Evolutionary conservation across 2,113 vertebrate genomes (phyloP).

Genomic region (Lates calcarifer): DNA sequence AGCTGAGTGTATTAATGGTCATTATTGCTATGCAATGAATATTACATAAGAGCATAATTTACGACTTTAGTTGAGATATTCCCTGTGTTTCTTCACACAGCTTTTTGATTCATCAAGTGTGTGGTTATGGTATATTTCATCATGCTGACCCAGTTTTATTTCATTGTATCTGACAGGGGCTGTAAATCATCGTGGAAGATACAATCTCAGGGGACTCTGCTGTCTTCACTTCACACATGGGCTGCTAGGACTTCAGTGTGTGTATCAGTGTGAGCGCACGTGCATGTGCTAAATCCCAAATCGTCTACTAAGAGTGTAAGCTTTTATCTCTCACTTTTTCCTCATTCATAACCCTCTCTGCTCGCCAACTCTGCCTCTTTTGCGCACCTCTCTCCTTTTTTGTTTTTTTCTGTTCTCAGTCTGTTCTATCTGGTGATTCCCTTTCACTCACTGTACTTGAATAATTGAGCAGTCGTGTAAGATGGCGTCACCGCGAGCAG

Average conservation of each 20-base stretch:
- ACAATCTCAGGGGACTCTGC: conserved; percentile 57
- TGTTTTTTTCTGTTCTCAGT: not conserved
- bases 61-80: conserved; percentile 14
- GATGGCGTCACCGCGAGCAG: conserved; percentile 43
- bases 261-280: conserved; percentile 25
- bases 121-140: conserved; percentile 66
- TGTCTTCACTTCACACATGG: conserved; percentile 66
- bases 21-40: conserved; percentile 27
- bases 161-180: conserved; percentile 66
- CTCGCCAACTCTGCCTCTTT: not conserved
- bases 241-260: conserved; percentile 30
- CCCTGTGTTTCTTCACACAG: not conserved
- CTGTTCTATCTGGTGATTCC: conserved; percentile 46
- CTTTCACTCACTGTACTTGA: conserved; percentile 48
- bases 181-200: conserved; percentile 75
- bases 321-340: conserved; percentile 23
- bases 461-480: conserved; percentile 60
- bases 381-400: not conserved
- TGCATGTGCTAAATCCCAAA: conserved; percentile 34
- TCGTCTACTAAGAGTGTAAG: not conserved
- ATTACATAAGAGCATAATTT: conserved; percentile 48
- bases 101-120: conserved; percentile 61
- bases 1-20: conserved; percentile 12
- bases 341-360: conserved; percentile 34
- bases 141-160: conserved; percentile 76